phyloP scores from a whole-genome alignment of 2,113 vertebrate genomes.

The Anarhynchus alexandrinus region DNA sequence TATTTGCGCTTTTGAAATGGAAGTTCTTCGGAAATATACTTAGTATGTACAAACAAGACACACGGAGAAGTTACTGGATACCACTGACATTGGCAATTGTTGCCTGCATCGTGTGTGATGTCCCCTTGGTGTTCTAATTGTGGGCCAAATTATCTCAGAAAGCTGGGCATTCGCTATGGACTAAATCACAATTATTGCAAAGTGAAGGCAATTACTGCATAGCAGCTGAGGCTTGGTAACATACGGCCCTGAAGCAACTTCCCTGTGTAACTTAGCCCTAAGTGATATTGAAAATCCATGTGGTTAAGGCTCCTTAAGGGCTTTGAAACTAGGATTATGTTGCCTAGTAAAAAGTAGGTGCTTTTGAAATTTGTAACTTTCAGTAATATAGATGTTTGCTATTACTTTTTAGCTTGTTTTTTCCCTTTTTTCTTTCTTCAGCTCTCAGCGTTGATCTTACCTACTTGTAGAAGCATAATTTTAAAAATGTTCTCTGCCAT shows the following conservation, averaged over 20 bases:
- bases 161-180: neutral
- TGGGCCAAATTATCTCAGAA: neutral
- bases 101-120: neutral
- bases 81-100: neutral
- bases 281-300: slow-evolving; percentile 5
- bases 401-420: neutral
- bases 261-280: neutral
- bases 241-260: neutral
- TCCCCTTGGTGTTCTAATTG: neutral
- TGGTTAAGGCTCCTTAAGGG: neutral
- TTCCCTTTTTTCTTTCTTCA: neutral
- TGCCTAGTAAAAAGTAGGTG: neutral
- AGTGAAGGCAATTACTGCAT: neutral
- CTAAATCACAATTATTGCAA: slow-evolving; percentile 35
- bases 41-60: neutral
- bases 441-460: neutral
- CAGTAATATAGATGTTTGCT: neutral
- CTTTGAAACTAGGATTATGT: neutral
- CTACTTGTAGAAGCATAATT: neutral
- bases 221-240: slow-evolving; percentile 10
- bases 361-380: neutral
- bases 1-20: neutral
- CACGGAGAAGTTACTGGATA: neutral
- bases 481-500: neutral
- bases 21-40: neutral